Base-by-base conservation (phyloP, 2,113 vertebrate genomes). In the Tenebrosternarchus preto region DNA sequence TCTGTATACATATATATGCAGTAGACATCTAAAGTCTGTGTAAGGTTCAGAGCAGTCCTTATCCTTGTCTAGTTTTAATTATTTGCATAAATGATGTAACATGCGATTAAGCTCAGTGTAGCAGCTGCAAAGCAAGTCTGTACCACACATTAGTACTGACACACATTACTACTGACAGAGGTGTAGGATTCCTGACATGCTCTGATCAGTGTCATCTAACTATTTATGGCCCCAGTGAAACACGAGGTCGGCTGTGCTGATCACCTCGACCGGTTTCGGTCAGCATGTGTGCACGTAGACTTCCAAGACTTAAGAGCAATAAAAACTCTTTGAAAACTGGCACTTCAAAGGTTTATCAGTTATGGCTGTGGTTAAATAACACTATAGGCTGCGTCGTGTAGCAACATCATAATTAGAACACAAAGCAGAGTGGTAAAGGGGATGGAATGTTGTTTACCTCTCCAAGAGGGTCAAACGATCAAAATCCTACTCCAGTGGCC, bases 261-360 rank as follows among this genome's bases (percentile, higher is more conserved):
- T 75, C 39, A 59, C 46, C 24, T 25, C 9, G 59, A 63, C 71
- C 57, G 71, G 73, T 85, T 82, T 80, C 80, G 73, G 66, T 75
- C 80, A 81, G 77, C 64, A 39, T 29, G 55, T 20, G 33, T 66
- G 53, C 24, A 64, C 69, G 16, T 20, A 60, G 43, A 63, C 76
- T 76, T 82, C 73, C 27, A 67, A 84, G 56, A 69, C 60, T 64
- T 68, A 1, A 24, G 60, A 66, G 81, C 73, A 79, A 83, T 83
- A 78, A 83, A 70, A 50, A 24, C 39, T 67, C 53, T 77, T 39
- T 57, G 19, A 33, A 77, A 67, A 22, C 7, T 59, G 56, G 75
- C 17, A 80, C 68, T 82, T 79, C 79, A 82, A 82, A 83, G 83
- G 76, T 74, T 85, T 83, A 83, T 85, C 81, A 79, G 70, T 61